These are phyloP conservation scores for Platerodrilus igneus DNA, from an alignment of 2,888 invertebrate genomes.

Conservation along the genomic window DNA sequence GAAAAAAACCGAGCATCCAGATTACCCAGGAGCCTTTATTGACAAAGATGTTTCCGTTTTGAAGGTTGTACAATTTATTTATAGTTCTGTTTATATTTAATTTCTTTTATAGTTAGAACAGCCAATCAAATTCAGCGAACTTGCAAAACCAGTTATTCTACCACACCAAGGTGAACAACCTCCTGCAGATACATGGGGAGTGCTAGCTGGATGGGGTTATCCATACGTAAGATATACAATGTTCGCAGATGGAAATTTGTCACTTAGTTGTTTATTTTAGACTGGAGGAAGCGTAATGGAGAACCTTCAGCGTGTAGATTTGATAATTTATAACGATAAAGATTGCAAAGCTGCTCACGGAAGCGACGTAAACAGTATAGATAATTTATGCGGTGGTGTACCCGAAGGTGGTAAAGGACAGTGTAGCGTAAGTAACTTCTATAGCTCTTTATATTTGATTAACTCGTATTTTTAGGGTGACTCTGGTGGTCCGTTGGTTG, in stretches of 20 bases:
- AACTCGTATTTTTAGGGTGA: slow-evolving; percentile 27
- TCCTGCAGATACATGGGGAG: slow-evolving; percentile 23
- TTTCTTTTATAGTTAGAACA: slow-evolving; percentile 31
- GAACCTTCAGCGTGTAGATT: slow-evolving; percentile 44
- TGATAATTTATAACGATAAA: slow-evolving; percentile 40
- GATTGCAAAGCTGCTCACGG: slow-evolving; percentile 13
- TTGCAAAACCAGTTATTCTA: slow-evolving; percentile 23
- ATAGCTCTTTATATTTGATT: not conserved
- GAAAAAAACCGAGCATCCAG: slow-evolving; percentile 17
- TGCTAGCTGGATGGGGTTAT: slow-evolving; percentile 32
- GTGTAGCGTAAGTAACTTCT: slow-evolving; percentile 42
- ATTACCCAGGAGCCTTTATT: slow-evolving; percentile 19
- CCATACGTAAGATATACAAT: no score
- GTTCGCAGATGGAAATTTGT: no score
- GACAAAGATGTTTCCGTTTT: slow-evolving; percentile 31
- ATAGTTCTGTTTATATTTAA: no score
- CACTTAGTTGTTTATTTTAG: slow-evolving; percentile 38
- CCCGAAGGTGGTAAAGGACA: slow-evolving; percentile 29
- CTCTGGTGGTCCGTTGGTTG: slow-evolving; percentile 47
- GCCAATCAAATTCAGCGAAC: slow-evolving; percentile 22
- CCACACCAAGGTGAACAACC: slow-evolving; percentile 24
- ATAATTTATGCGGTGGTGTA: slow-evolving; percentile 44
- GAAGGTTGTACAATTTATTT: no score
- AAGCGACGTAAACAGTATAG: not conserved
- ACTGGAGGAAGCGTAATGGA: slow-evolving; percentile 40